Evolutionary conservation across 2,797 vertebrate species (phyloP), one percentile per base, ranked within the genome.

Genomic region (Falco novaeseelandiae): DNA sequence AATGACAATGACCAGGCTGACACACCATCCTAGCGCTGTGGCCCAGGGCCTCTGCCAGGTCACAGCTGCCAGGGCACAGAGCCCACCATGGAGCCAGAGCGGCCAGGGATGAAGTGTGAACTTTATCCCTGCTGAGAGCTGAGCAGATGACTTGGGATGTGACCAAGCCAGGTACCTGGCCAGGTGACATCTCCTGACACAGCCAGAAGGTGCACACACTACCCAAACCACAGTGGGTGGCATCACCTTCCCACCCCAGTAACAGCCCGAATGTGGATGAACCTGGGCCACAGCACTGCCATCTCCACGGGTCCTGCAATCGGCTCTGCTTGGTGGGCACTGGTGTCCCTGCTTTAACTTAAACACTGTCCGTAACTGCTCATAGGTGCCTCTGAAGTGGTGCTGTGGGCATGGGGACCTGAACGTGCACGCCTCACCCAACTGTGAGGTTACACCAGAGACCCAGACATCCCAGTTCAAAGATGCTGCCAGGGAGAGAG

Each of bases 1-100:
- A 55, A 4, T 29, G 32, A 19, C 34, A 51, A 14, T 5, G 67
- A 36, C 51, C 67, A 79, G 6, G 36, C 65, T 46, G 14, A 19
- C 0, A 0, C 6, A 5, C 40, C 8, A 6, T 15, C 87, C 65
- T 40, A n/a, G 12, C 1, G 32, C 36, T 69, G 34, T 3, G 2
- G 52, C 72, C 69, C 77, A 42, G 0, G 4, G 44, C 44, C 34
- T 42, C 65, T 87, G 79, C 61, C n/a, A 52, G 49, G 48, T 12
- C 6, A 6, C 48, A 36, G 84, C 71, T 61, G 49, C 25, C 38
- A 3, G 46, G 40, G 30, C 49, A 42, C 48, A 74, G 70, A 63
- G 77, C 65, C 87, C 84, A 77, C 14, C 73, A 22, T 0, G 0
- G 46, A 29, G 14, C 34, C 0, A 0, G 59, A 84, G 73, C 69